A percentile compares a stretch with the other conserved stretches of the same genome.
phyloP scores from a whole-genome alignment of 2,113 vertebrate genomes.

The Chloropsis cyanopogon region DNA sequence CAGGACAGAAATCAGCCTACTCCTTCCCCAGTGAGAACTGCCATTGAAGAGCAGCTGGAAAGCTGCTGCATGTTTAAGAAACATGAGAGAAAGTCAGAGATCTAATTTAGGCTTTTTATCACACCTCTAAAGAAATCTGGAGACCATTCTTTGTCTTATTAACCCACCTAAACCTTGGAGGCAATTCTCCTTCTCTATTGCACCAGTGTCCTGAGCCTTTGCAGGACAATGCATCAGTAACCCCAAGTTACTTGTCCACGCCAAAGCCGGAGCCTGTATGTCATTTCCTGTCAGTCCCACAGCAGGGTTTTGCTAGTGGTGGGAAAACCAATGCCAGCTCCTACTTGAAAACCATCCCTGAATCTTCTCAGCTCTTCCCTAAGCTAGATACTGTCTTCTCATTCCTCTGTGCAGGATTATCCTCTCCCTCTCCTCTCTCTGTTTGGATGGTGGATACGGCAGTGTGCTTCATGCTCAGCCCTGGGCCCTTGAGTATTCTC shows the following conservation, averaged over 20 bases:
- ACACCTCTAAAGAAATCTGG: background rate
- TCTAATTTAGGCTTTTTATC: background rate
- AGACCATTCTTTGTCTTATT: background rate
- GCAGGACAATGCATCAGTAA: background rate
- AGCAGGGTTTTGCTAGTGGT: background rate
- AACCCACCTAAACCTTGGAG: background rate
- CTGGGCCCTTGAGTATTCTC: background rate
- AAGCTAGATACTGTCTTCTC: background rate
- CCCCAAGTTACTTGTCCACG: rapidly evolving
- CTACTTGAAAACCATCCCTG: background rate
- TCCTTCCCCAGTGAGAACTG: background rate
- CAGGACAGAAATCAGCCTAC: background rate
- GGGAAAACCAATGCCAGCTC: background rate
- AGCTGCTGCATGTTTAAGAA: background rate
- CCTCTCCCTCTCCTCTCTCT: background rate
- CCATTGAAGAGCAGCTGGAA: background rate
- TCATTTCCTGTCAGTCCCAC: background rate
- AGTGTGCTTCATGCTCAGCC: background rate
- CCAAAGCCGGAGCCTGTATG: rapidly evolving
- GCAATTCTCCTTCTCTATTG: background rate
- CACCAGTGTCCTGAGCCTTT: background rate
- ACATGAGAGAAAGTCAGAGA: background rate
- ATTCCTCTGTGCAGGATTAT: background rate
- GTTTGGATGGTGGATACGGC: background rate
- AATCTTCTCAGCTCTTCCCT: background rate